phyloP scores from a whole-genome alignment of 2,113 vertebrate species.

The Callipepla californica region DNA sequence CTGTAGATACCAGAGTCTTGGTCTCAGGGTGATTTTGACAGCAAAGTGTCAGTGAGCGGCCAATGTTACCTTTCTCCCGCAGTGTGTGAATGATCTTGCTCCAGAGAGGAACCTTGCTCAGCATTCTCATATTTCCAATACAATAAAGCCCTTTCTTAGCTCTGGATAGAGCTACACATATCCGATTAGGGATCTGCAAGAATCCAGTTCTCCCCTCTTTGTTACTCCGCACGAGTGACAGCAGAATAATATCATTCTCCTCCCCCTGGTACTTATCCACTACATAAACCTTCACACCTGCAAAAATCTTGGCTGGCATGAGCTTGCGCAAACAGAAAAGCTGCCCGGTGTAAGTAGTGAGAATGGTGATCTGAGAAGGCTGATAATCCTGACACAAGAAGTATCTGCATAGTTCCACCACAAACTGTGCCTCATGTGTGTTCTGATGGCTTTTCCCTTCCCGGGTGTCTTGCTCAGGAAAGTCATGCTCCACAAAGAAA shows the following conservation, averaged over 20 bases:
- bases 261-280: conserved; percentile 98
- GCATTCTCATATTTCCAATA: conserved; percentile 88
- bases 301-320: conserved; percentile 85
- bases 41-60: conserved; percentile 79
- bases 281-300: conserved; percentile 90
- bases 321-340: conserved; percentile 87
- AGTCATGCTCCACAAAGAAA: conserved; percentile 90
- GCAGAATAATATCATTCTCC: conserved; percentile 93
- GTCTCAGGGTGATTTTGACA: conserved; percentile 93
- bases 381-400: conserved; percentile 88
- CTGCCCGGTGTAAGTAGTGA: conserved; percentile 94
- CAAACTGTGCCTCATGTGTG: conserved; percentile 87
- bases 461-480: conserved; percentile 84
- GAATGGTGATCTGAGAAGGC: conserved; percentile 93
- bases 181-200: conserved; percentile 90
- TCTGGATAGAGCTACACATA: conserved; percentile 93
- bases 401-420: conserved; percentile 89
- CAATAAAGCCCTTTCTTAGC: conserved; percentile 94
- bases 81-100: conserved; percentile 88
- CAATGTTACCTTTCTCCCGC: conserved; percentile 79
- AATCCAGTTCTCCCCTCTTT: conserved; percentile 85
- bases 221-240: conserved; percentile 95
- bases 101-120: conserved; percentile 88
- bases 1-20: conserved; percentile 76
- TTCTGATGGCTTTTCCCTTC: conserved; percentile 94